Percentiles rank a stretch among this genome's conserved stretches.
These are phyloP conservation scores for Macroteleia sp. DNA, from an alignment of 2,888 invertebrate species.

Conservation along the genomic window DNA sequence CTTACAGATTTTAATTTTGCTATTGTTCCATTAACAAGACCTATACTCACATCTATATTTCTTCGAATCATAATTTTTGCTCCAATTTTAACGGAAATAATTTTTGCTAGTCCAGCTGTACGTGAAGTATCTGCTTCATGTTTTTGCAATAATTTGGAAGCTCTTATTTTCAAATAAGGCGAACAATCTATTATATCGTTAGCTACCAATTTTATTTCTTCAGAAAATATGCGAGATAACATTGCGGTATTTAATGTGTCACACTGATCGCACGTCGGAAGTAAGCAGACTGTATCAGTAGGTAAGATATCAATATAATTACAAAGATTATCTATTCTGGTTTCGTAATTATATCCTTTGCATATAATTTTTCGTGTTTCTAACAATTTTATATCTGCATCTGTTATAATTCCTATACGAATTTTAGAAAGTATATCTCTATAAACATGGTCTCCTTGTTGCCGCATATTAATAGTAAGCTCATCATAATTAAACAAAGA, in stretches of 20 bases:
- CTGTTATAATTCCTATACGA: slow-evolving; percentile 29
- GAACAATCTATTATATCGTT: slow-evolving; percentile 65
- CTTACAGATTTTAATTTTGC: slow-evolving; percentile 24
- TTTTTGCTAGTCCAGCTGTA: slow-evolving; percentile 17
- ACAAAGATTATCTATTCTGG: slow-evolving; percentile 33
- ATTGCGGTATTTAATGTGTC: too few species aligned
- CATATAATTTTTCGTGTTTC: slow-evolving; percentile 23
- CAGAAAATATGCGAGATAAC: slow-evolving; percentile 56
- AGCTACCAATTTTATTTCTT: slow-evolving; percentile 44
- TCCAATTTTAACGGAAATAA: slow-evolving; percentile 21
- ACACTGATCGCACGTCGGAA: slow-evolving; percentile 60
- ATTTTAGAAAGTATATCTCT: slow-evolving; percentile 65
- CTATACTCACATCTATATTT: slow-evolving; percentile 69
- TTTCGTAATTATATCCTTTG: not conserved
- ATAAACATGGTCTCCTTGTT: slow-evolving; percentile 66
- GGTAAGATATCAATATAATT: slow-evolving; percentile 1
- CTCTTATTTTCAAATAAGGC: slow-evolving; percentile 52
- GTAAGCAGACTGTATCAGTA: slow-evolving; percentile 69
- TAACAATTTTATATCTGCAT: slow-evolving; percentile 28
- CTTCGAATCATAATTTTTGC: slow-evolving; percentile 67
- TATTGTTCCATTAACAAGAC: slow-evolving; percentile 49
- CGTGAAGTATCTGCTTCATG: slow-evolving; percentile 48
- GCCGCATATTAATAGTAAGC: slow-evolving; percentile 73
- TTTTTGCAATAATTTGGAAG: slow-evolving; percentile 45
- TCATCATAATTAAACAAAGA: slow-evolving; percentile 71